Conservation (phyloP, 2,888 invertebrate species). For the Euzophera pinguis region DNA sequence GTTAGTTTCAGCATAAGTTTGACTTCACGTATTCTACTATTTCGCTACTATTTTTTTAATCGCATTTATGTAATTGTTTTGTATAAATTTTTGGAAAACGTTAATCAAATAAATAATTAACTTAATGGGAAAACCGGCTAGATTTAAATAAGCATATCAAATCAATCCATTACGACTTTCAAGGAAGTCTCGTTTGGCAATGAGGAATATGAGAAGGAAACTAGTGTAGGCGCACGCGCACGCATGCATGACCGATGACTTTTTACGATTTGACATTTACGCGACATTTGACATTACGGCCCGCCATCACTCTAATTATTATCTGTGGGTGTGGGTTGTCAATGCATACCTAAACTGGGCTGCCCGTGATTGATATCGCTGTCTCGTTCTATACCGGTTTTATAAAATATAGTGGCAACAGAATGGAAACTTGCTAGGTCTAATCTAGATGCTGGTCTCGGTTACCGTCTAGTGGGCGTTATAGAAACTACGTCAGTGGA, state of each 20-base stretch:
- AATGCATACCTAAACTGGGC: conserved; percentile 56
- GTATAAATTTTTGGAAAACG: too few species aligned
- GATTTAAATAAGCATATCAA: too few species aligned
- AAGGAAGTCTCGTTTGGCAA: too few species aligned
- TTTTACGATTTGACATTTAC: conserved; percentile 67
- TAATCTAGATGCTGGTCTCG: not conserved
- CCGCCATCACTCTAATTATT: conserved; percentile 67
- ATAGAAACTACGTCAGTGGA: too few species aligned
- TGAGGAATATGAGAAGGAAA: conserved; percentile 1
- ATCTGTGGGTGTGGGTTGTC: conserved; percentile 68
- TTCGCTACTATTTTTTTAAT: too few species aligned
- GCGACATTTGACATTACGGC: conserved; percentile 72
- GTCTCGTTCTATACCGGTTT: conserved; percentile 26
- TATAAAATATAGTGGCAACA: not conserved
- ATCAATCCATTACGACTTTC: too few species aligned
- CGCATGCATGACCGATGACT: conserved; percentile 41
- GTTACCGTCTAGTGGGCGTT: too few species aligned
- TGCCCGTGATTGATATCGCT: conserved; percentile 47
- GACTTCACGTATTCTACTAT: too few species aligned
- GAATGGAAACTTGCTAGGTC: not conserved
- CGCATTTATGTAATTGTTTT: too few species aligned
- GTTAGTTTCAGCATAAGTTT: too few species aligned
- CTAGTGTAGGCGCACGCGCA: conserved; percentile 30
- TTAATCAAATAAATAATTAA: too few species aligned
- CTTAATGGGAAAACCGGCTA: too few species aligned